A percentile compares a stretch with the other conserved stretches of the same genome.
phyloP scores from a whole-genome alignment of 1,140 invertebrate genomes.

The Papilio xuthus region DNA sequence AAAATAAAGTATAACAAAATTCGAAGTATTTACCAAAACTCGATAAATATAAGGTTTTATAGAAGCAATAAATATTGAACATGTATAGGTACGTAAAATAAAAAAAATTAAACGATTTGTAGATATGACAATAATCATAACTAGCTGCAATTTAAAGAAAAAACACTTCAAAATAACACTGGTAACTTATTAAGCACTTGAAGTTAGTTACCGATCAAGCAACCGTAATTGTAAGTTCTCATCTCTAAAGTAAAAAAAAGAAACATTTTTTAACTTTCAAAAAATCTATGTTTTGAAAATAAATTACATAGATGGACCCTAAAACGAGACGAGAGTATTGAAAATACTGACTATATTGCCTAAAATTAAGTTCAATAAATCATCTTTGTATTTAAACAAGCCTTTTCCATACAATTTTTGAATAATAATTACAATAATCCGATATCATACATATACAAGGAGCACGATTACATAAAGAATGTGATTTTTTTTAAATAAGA shows the following conservation, averaged over 20 bases:
- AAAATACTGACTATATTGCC: background rate
- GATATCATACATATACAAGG: background rate
- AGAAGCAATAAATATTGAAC: background rate
- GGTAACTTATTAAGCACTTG: background rate
- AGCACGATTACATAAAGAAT: background rate
- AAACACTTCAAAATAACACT: background rate
- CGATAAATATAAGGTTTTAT: background rate
- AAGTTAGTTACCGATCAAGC: background rate
- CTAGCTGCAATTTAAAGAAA: background rate
- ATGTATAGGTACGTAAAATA: background rate
- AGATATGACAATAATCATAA: slow-evolving; percentile 15
- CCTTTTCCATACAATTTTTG: background rate
- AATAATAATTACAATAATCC: background rate
- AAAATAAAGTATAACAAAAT: background rate
- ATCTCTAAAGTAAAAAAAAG: background rate
- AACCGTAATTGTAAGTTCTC: background rate
- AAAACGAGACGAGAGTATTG: no score
- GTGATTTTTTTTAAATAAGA: background rate
- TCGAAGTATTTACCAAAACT: background rate
- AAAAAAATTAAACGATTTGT: background rate
- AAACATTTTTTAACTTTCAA: background rate
- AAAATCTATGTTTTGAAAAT: no score
- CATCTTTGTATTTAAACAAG: background rate
- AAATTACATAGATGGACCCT: no score
- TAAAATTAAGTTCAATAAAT: background rate